Conservation (phyloP, 2,888 invertebrate species). For the Melieria crassipennis region DNA sequence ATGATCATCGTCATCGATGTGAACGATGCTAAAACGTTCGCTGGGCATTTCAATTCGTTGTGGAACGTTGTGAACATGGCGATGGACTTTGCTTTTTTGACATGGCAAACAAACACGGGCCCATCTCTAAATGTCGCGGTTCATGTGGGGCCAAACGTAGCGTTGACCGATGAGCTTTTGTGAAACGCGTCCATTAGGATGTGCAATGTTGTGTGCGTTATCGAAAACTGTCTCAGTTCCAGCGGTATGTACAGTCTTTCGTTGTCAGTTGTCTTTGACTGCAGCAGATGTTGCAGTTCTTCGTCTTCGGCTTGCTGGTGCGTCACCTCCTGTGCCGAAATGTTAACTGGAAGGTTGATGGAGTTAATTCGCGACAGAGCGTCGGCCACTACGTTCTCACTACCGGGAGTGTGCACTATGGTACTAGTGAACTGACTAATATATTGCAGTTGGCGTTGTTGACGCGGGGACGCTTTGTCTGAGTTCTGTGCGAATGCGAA, state of each 20-base stretch:
- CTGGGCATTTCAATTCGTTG: slow-evolving; percentile 17
- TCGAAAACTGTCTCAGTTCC: no score
- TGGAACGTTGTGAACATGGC: slow-evolving; percentile 17
- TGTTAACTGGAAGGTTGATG: slow-evolving; percentile 23
- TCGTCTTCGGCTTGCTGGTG: slow-evolving; percentile 30
- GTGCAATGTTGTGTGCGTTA: no score
- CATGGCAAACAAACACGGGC: slow-evolving; percentile 30
- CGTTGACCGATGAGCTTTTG: slow-evolving; percentile 25
- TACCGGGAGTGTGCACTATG: slow-evolving; percentile 32
- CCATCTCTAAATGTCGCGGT: slow-evolving; percentile 25
- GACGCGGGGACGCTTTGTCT: slow-evolving; percentile 36
- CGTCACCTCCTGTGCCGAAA: slow-evolving; percentile 26
- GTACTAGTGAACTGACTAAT: slow-evolving; percentile 39
- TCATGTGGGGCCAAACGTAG: slow-evolving; percentile 40
- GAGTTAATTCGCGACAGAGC: slow-evolving; percentile 33
- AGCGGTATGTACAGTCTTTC: slow-evolving; percentile 25
- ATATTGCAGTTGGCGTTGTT: slow-evolving; percentile 36
- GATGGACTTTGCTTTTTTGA: slow-evolving; percentile 31
- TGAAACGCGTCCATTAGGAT: slow-evolving; percentile 17
- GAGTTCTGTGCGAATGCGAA: slow-evolving; percentile 36
- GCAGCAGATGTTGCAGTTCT: slow-evolving; percentile 27
- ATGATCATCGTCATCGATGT: slow-evolving; percentile 59
- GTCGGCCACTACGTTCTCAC: slow-evolving; percentile 38
- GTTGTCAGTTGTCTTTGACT: slow-evolving; percentile 23
- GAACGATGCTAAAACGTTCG: slow-evolving; percentile 56